A percentile compares a stretch with the other conserved stretches of the same genome.
phyloP scores from a whole-genome alignment of 2,113 vertebrate species.

The Calidris pygmaea region DNA sequence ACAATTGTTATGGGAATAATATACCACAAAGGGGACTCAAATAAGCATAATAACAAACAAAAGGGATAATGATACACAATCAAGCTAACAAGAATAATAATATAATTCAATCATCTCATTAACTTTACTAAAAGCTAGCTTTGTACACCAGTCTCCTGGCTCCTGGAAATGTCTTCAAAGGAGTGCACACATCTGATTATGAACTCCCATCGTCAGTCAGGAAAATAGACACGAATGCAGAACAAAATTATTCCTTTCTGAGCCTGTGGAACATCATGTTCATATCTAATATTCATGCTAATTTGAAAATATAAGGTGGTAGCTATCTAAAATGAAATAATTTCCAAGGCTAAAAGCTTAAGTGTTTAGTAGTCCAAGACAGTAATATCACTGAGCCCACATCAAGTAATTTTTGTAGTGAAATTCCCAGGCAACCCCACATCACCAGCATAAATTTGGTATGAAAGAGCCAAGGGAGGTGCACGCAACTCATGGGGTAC shows the following conservation, averaged over 20 bases:
- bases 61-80: conserved; percentile 43
- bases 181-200: conserved; percentile 29
- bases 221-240: background rate
- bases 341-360: background rate
- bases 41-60: conserved; percentile 50
- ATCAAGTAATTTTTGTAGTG: background rate
- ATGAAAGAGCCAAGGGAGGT: background rate
- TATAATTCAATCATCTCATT: conserved; percentile 64
- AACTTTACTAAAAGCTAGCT: conserved; percentile 41
- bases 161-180: conserved; percentile 35
- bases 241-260: conserved; percentile 13
- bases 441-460: background rate
- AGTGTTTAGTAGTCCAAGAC: background rate
- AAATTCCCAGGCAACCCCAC: background rate
- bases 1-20: conserved; percentile 4
- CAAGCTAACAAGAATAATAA: conserved; percentile 50
- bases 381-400: background rate
- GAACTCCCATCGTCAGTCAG: conserved; percentile 1
- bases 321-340: background rate
- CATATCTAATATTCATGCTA: background rate
- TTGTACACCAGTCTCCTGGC: conserved; percentile 29
- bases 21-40: conserved; percentile 2
- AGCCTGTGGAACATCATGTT: background rate
- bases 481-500: background rate
- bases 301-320: background rate